Evolutionary conservation across 2,797 vertebrate species (phyloP).

Genomic region (Premnoplex brunnescens): DNA sequence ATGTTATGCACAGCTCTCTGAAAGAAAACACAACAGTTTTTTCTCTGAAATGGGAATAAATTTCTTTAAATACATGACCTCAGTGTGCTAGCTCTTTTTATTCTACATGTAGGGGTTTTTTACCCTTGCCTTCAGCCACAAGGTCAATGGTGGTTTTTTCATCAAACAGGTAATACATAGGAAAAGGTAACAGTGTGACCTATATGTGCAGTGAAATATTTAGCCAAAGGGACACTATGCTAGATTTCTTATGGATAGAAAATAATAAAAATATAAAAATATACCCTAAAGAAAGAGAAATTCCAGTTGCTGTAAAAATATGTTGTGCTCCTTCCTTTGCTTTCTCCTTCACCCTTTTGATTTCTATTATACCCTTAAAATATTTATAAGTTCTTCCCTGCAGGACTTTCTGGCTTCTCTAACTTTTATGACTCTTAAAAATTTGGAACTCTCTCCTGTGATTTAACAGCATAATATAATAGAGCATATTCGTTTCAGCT

Average conservation of each 20-base stretch:
- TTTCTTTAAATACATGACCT: neutral
- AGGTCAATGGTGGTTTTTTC: neutral
- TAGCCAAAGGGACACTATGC: neutral
- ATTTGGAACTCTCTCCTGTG: neutral
- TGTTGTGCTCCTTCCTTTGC: neutral
- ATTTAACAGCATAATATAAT: neutral
- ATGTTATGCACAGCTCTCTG: neutral
- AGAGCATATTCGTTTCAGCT: neutral
- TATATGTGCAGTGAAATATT: neutral
- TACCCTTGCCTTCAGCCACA: neutral
- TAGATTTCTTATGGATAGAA: neutral
- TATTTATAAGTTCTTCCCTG: neutral
- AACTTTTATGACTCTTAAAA: neutral
- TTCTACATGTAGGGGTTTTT: neutral
- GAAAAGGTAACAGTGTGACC: conserved; percentile 20
- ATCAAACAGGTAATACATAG: neutral
- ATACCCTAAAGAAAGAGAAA: neutral
- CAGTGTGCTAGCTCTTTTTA: neutral
- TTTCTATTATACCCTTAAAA: neutral
- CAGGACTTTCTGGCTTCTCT: neutral
- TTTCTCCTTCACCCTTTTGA: neutral
- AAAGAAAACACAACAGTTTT: neutral
- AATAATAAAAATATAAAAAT: neutral
- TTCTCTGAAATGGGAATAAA: neutral
- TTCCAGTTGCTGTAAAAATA: neutral